Percentiles rank a stretch among this genome's conserved stretches.
Evolutionary conservation across 2,888 invertebrate genomes (phyloP).

Genomic region (Bruchidius siliquastri): DNA sequence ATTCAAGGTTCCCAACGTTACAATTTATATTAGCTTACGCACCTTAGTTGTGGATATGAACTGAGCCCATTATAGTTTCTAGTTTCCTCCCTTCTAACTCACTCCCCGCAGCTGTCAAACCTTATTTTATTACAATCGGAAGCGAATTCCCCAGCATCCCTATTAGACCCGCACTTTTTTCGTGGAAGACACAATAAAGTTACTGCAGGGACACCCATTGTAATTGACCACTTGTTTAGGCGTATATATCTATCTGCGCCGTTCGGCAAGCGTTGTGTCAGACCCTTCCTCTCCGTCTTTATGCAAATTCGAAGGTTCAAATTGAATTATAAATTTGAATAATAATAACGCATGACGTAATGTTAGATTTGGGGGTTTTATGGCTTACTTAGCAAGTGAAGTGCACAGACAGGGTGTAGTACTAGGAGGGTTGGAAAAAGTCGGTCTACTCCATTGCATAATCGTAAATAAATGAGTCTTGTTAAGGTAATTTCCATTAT

Average conservation of each 20-base stretch:
- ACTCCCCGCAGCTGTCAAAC: not conserved
- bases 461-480: no score
- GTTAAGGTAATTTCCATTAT: no score
- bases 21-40: no score
- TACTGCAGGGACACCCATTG: constrained; percentile 24
- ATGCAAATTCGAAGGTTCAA: constrained; percentile 49
- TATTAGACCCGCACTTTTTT: constrained; percentile 2
- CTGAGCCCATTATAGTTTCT: not conserved
- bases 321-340: constrained; percentile 51
- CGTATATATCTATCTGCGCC: constrained; percentile 14
- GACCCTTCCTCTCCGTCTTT: constrained; percentile 46
- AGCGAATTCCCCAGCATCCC: not conserved
- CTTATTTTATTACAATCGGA: not conserved
- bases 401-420: not conserved
- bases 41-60: not conserved
- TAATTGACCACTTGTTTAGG: constrained; percentile 41
- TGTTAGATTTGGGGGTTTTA: constrained; percentile 45
- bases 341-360: constrained; percentile 47
- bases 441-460: not conserved
- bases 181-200: constrained; percentile 20
- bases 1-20: no score
- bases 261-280: constrained; percentile 23
- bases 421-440: not conserved
- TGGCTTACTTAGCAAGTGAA: constrained; percentile 37
- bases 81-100: not conserved